These are phyloP conservation scores for Lasioglossum oenotherae DNA, from an alignment of 2,888 invertebrate genomes.

Conservation along the genomic window DNA sequence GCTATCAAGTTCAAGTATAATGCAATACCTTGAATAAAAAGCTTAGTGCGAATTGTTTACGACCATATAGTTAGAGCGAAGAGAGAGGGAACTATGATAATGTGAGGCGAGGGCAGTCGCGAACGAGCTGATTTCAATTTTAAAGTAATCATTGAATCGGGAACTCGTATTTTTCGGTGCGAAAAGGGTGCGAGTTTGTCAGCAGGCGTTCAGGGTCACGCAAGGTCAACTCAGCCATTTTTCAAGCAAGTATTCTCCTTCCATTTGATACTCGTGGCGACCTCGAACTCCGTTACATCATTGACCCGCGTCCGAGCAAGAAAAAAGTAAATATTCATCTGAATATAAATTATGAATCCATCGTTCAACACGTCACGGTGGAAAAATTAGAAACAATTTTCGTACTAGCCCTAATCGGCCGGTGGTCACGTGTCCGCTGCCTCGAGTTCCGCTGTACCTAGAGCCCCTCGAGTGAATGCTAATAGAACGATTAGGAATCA, in stretches of 20 bases:
- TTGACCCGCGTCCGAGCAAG: neutral
- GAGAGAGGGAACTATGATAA: neutral
- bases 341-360: neutral
- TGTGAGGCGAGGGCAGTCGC: neutral
- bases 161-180: neutral
- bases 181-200: neutral
- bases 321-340: slow-evolving; percentile 7
- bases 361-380: neutral
- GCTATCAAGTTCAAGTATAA: slow-evolving; percentile 43
- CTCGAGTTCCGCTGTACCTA: neutral
- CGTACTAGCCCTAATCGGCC: neutral
- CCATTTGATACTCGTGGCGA: neutral
- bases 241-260: neutral
- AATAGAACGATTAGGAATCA: neutral
- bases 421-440: neutral
- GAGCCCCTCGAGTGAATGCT: neutral
- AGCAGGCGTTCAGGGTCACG: neutral
- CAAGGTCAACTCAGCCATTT: slow-evolving; percentile 1
- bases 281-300: slow-evolving; percentile 12
- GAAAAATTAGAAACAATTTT: neutral
- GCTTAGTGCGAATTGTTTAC: neutral
- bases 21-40: slow-evolving; percentile 13
- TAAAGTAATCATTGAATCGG: neutral
- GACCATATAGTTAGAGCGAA: neutral
- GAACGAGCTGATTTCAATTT: neutral